These are phyloP conservation scores for Forbesichthys papilliferus DNA, from an alignment of 2,113 vertebrate species.

Conservation along the genomic window DNA sequence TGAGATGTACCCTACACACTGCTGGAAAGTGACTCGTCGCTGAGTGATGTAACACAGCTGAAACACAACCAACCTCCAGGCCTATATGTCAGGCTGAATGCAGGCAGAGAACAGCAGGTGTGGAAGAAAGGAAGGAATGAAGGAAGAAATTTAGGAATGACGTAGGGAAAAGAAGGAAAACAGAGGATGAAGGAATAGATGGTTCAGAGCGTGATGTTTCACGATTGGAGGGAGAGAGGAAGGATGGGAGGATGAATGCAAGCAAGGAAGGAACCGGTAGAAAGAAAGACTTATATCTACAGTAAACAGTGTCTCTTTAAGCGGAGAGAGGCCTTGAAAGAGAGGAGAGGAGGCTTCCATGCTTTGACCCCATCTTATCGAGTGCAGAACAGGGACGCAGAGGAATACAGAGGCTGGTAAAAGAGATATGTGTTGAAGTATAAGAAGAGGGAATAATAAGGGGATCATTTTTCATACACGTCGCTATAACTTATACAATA, in stretches of 20 bases:
- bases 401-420: background rate
- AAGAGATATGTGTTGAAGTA: conserved; percentile 22
- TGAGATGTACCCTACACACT: conserved; percentile 17
- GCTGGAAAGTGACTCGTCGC: conserved; percentile 13
- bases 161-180: conserved; percentile 3
- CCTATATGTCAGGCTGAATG: conserved; percentile 38
- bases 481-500: too few species aligned
- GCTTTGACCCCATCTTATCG: background rate
- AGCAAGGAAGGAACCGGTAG: background rate
- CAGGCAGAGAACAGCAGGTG: background rate
- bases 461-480: too few species aligned
- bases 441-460: background rate
- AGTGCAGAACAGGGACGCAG: background rate
- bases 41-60: conserved; percentile 34
- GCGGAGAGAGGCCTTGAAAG: conserved; percentile 29
- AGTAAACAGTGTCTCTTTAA: conserved; percentile 27
- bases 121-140: background rate
- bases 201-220: conserved; percentile 24
- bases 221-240: conserved; percentile 12
- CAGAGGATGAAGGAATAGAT: conserved; percentile 2
- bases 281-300: conserved; percentile 14
- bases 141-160: background rate
- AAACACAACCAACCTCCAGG: conserved; percentile 17
- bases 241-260: conserved; percentile 3
- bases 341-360: conserved; percentile 8